These are phyloP conservation scores for Drosophila nebulosa DNA, from an alignment of 1,140 invertebrate species.

Conservation along the genomic window DNA sequence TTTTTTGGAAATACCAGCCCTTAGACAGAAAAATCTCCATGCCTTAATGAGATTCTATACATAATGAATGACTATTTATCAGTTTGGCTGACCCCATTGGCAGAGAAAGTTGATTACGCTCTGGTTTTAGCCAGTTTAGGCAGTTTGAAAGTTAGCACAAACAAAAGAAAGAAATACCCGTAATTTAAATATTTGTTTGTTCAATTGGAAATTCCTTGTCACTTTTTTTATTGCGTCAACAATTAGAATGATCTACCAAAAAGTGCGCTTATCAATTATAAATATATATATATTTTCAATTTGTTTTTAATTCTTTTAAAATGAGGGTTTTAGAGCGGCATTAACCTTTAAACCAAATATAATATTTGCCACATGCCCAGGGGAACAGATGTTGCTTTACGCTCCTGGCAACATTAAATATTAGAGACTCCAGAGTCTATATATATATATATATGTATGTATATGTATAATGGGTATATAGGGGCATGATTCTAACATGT, in stretches of 20 bases:
- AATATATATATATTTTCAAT: slow-evolving; percentile 18
- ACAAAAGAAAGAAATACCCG: not conserved
- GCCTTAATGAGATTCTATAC: not conserved
- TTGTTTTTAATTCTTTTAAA: slow-evolving; percentile 38
- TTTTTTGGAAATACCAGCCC: not conserved
- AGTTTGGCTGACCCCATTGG: not conserved
- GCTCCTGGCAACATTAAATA: slow-evolving; percentile 51
- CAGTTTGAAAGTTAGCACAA: too few relatives aligned
- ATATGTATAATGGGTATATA: not conserved
- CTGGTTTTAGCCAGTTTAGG: not conserved
- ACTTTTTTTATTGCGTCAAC: not conserved
- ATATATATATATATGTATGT: not conserved
- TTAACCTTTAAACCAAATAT: slow-evolving; percentile 41
- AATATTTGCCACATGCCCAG: slow-evolving; percentile 18
- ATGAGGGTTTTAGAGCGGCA: slow-evolving; percentile 30
- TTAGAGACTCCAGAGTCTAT: not conserved
- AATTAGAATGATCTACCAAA: not conserved
- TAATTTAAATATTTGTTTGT: not conserved
- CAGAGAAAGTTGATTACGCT: slow-evolving; percentile 14
- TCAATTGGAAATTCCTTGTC: not conserved
- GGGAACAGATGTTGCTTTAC: slow-evolving; percentile 24
- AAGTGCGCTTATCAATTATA: slow-evolving; percentile 1
- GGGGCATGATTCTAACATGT: not conserved
- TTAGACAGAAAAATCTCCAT: not conserved
- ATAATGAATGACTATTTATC: not conserved